A percentile compares a stretch with the other conserved stretches of the same genome.
phyloP scores from a whole-genome alignment of 2,113 vertebrate genomes.

The Mastomys natalensis region DNA sequence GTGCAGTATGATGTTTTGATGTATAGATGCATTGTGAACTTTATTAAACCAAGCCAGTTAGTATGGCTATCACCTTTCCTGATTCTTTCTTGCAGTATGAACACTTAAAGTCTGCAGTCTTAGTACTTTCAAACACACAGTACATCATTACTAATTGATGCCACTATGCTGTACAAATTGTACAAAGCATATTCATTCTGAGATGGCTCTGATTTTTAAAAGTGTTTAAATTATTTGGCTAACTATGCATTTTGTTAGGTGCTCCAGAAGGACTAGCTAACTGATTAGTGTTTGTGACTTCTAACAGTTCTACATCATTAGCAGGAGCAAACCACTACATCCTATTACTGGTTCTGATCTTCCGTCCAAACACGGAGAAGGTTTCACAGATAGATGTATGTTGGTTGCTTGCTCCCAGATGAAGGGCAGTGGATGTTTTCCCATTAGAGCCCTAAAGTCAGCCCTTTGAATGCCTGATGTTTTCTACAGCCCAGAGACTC shows the following conservation, averaged over 20 bases:
- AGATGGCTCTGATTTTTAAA: conserved; percentile 41
- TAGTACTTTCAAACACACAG: background rate
- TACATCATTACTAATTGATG: background rate
- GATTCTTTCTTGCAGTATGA: background rate
- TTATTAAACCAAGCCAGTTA: background rate
- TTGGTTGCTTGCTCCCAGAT: background rate
- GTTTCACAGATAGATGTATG: background rate
- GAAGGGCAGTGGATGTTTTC: background rate
- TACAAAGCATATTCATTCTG: background rate
- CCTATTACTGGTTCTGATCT: background rate
- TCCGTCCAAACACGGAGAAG: background rate
- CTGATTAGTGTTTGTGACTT: background rate
- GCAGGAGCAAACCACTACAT: background rate
- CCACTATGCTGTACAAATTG: background rate
- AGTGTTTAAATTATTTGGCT: background rate
- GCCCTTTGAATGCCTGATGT: background rate
- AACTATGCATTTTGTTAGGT: conserved; percentile 23
- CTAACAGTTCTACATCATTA: background rate
- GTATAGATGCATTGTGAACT: background rate
- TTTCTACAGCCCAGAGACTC: background rate
- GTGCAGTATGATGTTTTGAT: background rate
- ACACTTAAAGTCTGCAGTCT: background rate
- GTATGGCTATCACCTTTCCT: background rate
- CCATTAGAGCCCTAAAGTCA: background rate
- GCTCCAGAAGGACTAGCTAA: conserved; percentile 11